phyloP scores from a whole-genome alignment of 1,140 invertebrate genomes.

The Agrypnia vestita region DNA sequence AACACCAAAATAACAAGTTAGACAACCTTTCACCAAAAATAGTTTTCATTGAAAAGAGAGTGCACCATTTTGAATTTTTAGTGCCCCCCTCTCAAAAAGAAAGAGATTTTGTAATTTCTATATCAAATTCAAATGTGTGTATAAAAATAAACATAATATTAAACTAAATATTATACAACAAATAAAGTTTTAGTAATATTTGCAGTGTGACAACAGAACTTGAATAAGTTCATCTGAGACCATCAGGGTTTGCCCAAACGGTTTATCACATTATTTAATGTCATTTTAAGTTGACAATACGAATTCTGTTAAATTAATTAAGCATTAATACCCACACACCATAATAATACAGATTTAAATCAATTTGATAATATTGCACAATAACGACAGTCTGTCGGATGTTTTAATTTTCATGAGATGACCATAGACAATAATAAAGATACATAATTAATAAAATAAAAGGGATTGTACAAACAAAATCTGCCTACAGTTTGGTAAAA shows the following conservation, averaged over 20 bases:
- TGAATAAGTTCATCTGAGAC: not conserved
- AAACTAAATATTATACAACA: not conserved
- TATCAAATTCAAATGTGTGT: conserved; percentile 32
- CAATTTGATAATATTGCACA: not conserved
- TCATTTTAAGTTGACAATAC: not conserved
- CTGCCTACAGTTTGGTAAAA: not conserved
- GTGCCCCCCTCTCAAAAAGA: conserved; percentile 38
- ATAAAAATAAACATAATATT: conserved; percentile 6
- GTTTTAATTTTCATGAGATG: conserved; percentile 3
- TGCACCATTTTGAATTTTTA: conserved; percentile 13
- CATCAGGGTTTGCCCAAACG: not conserved
- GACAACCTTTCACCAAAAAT: conserved; percentile 39
- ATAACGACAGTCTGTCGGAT: too few relatives aligned
- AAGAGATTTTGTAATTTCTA: not conserved
- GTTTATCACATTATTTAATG: not conserved
- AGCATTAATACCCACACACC: conserved; percentile 16
- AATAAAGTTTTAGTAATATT: too few relatives aligned
- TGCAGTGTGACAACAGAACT: too few relatives aligned
- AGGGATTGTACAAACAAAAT: not conserved
- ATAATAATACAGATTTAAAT: conserved; percentile 5
- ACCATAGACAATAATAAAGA: not conserved
- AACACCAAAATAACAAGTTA: conserved; percentile 38
- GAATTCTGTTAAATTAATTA: not conserved
- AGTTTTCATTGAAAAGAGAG: conserved; percentile 19
- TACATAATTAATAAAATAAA: not conserved